Base-by-base conservation (phyloP, 2,888 invertebrate species). In the Microctonus aethiopoides region DNA sequence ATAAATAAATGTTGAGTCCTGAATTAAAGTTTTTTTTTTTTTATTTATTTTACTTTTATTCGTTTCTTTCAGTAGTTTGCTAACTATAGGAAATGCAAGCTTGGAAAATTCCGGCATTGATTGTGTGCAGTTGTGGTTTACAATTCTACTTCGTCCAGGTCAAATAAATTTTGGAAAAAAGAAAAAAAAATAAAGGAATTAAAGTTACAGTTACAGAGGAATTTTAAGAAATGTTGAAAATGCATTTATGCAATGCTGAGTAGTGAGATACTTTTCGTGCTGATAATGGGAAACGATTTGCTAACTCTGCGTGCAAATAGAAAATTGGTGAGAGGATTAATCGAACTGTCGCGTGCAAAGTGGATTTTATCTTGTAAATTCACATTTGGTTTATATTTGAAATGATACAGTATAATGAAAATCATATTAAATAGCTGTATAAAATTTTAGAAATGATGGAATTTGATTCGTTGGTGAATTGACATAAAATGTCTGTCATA, bases 281-380 rank as follows among this genome's bases (percentile, higher is more conserved):
- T 29, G 72, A 67, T 78, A 79, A 80, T 76, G 74, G 75, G 34
- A 71, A 70, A 62, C 71, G 68, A 71, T 70, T 73, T 70, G 46
- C 20, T 56, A 74, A 70, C 32, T 39, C 34, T 29, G 67, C 56
- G 52, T 60, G 65, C 57, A 26, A 64, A 51, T 51, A 60, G 75
- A 76, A 77, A 76, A 77, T 76, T 74, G 62, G 74, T 54, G 65
- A 70, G 64, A 75, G 75, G 77, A 82, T 81, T 78, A 81, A 82
- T 82, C 76, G 78, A 54, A 67, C 69, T 72, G 77, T 82, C 76
- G 82, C 81, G 79, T 82, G 82, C 64, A 67, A 46, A 13, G 51
- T 56, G 56, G 61, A 63, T 71, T 74, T 76, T 80, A 77, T 78
- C 78, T 39, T 16, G 22, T 36, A 7, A 39, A 57, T 57, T 11